Evolutionary conservation across 2,113 vertebrate species (phyloP).

Genomic region (Mola mola): DNA sequence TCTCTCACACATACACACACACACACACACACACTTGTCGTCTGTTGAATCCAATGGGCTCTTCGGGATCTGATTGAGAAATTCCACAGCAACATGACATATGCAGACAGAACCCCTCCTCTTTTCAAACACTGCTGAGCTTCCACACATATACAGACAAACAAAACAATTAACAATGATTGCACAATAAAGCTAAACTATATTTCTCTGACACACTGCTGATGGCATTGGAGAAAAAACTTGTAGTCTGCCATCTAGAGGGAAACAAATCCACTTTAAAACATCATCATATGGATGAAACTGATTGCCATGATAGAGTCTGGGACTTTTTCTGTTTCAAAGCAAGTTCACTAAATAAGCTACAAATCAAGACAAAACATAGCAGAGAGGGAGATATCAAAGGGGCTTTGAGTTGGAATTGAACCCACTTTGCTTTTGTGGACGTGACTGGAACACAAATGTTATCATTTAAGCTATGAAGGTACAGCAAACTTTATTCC

Average conservation of each 20-base stretch:
- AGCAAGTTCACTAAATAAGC: no score
- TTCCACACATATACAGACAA: conserved; percentile 21
- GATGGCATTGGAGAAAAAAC: conserved; percentile 11
- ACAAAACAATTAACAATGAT: conserved; percentile 55
- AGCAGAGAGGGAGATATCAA: no score
- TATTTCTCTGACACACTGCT: no score
- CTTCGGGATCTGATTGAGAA: conserved; percentile 59
- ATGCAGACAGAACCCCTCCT: conserved; percentile 53
- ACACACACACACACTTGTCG: conserved; percentile 18
- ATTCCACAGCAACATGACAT: conserved; percentile 56
- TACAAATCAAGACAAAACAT: no score
- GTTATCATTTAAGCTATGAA: no score
- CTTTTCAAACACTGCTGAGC: conserved; percentile 32
- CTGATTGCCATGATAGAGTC: no score
- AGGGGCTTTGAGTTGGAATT: no score
- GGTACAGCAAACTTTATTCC: no score
- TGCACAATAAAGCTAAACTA: neutral
- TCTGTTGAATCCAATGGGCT: conserved; percentile 56
- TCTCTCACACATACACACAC: conserved; percentile 9
- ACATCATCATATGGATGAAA: neutral
- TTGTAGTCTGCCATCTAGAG: conserved; percentile 4
- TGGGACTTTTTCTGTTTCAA: no score
- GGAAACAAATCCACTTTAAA: neutral
- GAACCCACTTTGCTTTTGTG: no score
- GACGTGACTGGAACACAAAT: no score